These are phyloP conservation scores for Oscheius sp. DNA, from an alignment of 2,888 invertebrate genomes.

Conservation along the genomic window DNA sequence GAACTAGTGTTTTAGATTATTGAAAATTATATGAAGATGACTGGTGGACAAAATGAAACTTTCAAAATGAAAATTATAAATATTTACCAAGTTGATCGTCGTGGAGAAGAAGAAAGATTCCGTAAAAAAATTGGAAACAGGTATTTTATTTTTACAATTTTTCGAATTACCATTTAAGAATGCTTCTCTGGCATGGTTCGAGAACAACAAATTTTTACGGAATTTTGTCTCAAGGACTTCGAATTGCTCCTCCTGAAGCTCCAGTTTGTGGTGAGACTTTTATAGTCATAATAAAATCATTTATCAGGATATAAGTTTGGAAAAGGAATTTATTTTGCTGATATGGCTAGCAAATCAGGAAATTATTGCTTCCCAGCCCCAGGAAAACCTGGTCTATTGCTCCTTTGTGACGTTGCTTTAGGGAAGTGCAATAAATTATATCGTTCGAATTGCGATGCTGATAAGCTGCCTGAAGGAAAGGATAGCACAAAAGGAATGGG, in stretches of 20 bases:
- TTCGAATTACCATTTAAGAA: constrained; percentile 59
- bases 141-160: constrained; percentile 50
- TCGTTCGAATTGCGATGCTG: constrained; percentile 71
- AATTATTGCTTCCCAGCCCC: constrained; percentile 73
- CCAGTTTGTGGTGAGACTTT: constrained; percentile 62
- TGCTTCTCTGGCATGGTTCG: constrained; percentile 74
- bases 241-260: constrained; percentile 75
- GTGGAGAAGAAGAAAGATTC: constrained; percentile 70
- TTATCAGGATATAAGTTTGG: constrained; percentile 74
- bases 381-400: constrained; percentile 71
- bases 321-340: constrained; percentile 75
- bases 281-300: neutral
- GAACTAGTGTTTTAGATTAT: constrained; percentile 71
- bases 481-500: constrained; percentile 72
- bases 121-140: constrained; percentile 71
- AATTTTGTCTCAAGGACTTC: constrained; percentile 73
- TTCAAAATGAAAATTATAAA: constrained; percentile 72
- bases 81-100: constrained; percentile 71
- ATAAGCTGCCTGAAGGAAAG: constrained; percentile 67
- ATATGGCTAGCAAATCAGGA: constrained; percentile 74
- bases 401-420: constrained; percentile 67
- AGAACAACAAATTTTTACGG: constrained; percentile 74
- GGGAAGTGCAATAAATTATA: constrained; percentile 71
- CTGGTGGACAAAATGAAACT: constrained; percentile 73
- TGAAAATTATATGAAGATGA: constrained; percentile 71